Base-by-base conservation (phyloP, 1,140 invertebrate species). In the Papilio machaon region DNA sequence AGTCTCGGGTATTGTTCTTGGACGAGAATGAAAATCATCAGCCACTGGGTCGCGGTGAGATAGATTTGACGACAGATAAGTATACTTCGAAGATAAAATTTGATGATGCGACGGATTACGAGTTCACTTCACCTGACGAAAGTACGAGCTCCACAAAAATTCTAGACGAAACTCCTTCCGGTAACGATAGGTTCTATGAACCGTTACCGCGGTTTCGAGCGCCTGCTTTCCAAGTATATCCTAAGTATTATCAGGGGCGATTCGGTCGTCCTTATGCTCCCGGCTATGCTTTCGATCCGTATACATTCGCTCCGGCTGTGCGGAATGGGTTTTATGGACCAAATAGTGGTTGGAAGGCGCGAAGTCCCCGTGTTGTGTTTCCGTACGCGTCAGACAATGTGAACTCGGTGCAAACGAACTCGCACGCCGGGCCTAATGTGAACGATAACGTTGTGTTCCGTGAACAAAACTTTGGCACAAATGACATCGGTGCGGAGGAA, bases 381-480 rank as follows among this genome's bases (percentile, higher is more conserved):
- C 95, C 95, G 5, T 95, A 95, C 77, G 85, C 88, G 8, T 86
- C 93, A 9, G 93, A 94, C 46, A 91, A 87, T 84, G 87, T 88
- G 9, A 94, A 91, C 80, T 88, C 89, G 10, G 88, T 93, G 49
- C 89, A 91, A 58, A 95, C 90, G 75, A 96, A 96, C 87, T 91
- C 93, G 75, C 89, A 95, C 89, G 87, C 92, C 79, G 88, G 95
- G 76, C 81, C 94, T 67, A 85, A 89, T 84, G 80, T 91, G 15
- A 95, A 92, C 83, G 95, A 96, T 81, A 96, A 95, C 83, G 95
- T 96, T 7, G 95, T 96, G 84, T 96, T 96, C 81, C 95, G 95
- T 86, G 95, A 96, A 82, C 95, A 95, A 81, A 95, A 95, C 88
- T 95, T 96, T 82, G 95, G 95, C 67, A 86, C 95, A 11, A 96